Base-by-base conservation (phyloP, 2,113 vertebrate genomes). In the Furnarius figulus region DNA sequence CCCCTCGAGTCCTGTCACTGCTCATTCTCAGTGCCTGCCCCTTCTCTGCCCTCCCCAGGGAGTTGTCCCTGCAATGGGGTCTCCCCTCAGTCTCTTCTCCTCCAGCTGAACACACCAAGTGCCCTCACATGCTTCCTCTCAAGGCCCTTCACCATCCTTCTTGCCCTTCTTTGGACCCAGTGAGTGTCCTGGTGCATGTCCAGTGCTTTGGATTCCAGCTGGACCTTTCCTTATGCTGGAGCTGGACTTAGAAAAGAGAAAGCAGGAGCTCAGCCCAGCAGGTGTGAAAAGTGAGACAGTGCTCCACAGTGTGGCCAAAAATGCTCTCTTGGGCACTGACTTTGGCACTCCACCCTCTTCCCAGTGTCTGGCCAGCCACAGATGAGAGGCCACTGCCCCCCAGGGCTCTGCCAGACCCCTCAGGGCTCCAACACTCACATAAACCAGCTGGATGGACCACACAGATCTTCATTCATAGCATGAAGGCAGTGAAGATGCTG, bases 401-500 rank as follows among this genome's bases (percentile, higher is more conserved):
- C n/a, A n/a, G 27, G 14, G 19, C 46, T 86, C 56, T 27, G 6
- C 6, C 12, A 73, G 33, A 53, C 1, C 25, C 28, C 61, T 66
- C 42, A 25, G 21, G 24, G 8, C 33, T 55, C 53, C 39, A 50
- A 33, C 15, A 49, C 12, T 20, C 18, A 11, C 14, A 44, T 0
- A 37, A 49, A 55, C 7, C 61, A 67, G 15, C 10, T 40, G 68
- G 37, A 12, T 12, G 33, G 33, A 33, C 4, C 27, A 10, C 0
- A 1, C 6, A 56, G 52, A 10, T n/a, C 50, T 73, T 79, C 30
- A 0, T 14, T 10, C 35, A 3, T 0, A 75, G 5, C 23, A 39
- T 0, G 0, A 53, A 74, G 39, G 19, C 8, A 37, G 23, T 6
- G 20, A n/a, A 11, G 14, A 6, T 1, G 9, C 1, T 67, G 68